phyloP scores from a whole-genome alignment of 2,888 invertebrate genomes.

The Euspilapteryx auroguttella region DNA sequence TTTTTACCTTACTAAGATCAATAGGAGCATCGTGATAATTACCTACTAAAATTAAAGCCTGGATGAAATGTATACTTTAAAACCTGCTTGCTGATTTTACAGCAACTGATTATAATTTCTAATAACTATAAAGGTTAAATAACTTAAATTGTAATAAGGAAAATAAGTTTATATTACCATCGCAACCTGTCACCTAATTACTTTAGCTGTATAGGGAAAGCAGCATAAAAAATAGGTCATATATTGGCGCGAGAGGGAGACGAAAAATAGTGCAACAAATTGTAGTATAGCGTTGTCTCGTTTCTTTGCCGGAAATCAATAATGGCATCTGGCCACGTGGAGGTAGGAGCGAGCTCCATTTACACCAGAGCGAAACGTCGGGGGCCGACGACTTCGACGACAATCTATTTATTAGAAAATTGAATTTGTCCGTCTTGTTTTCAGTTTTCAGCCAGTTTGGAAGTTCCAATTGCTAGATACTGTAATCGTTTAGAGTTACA shows the following conservation, averaged over 20 bases:
- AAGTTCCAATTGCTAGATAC: too few relatives aligned
- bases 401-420: slow-evolving; percentile 24
- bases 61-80: too few relatives aligned
- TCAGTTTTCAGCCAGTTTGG: slow-evolving; percentile 2
- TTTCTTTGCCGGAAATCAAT: slow-evolving; percentile 57
- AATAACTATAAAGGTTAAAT: too few relatives aligned
- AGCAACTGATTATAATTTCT: too few relatives aligned
- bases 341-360: slow-evolving; percentile 46
- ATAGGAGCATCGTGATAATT: too few relatives aligned
- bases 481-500: too few relatives aligned
- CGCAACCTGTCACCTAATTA: slow-evolving; percentile 52
- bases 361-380: slow-evolving; percentile 34
- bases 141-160: not conserved
- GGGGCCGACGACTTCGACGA: slow-evolving; percentile 22
- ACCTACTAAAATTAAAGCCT: too few relatives aligned
- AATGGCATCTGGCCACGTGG: slow-evolving; percentile 58
- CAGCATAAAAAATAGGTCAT: slow-evolving; percentile 60
- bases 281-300: slow-evolving; percentile 41
- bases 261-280: slow-evolving; percentile 58
- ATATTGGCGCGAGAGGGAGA: slow-evolving; percentile 49
- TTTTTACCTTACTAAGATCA: too few relatives aligned
- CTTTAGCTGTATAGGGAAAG: slow-evolving; percentile 53
- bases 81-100: too few relatives aligned
- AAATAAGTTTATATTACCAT: slow-evolving; percentile 5
- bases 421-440: slow-evolving; percentile 20